These are phyloP conservation scores for Bathynomus jamesi DNA, from an alignment of 1,140 invertebrate genomes.

Conservation along the genomic window DNA sequence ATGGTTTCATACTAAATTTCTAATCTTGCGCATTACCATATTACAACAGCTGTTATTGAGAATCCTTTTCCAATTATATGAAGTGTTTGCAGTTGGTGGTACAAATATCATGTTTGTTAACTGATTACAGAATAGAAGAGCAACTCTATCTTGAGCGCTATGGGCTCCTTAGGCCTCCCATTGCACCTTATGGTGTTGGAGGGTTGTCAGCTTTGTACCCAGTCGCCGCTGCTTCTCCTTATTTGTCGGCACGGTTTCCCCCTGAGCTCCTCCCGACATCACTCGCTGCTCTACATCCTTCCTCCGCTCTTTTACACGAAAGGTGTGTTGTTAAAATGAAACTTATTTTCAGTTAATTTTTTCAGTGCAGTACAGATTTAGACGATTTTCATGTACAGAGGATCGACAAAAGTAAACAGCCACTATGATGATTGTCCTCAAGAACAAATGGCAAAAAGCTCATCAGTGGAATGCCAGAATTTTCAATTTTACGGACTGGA, in stretches of 20 bases:
- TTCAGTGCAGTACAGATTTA: background rate
- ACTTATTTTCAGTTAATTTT: background rate
- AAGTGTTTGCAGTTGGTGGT: too few relatives aligned
- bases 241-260: slow-evolving; percentile 29
- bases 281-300: slow-evolving; percentile 29
- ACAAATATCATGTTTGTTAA: too few relatives aligned
- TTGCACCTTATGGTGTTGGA: slow-evolving; percentile 41
- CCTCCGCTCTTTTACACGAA: slow-evolving; percentile 30
- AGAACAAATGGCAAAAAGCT: too few relatives aligned
- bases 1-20: too few relatives aligned
- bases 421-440: too few relatives aligned
- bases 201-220: slow-evolving; percentile 25
- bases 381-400: too few relatives aligned
- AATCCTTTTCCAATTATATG: too few relatives aligned
- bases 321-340: slow-evolving; percentile 11
- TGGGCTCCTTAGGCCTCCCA: slow-evolving; percentile 56
- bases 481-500: too few relatives aligned
- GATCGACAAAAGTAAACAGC: too few relatives aligned
- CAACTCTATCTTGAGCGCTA: slow-evolving; percentile 67
- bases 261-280: slow-evolving; percentile 30
- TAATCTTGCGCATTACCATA: too few relatives aligned
- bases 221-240: slow-evolving; percentile 19
- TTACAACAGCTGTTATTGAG: too few relatives aligned
- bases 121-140: slow-evolving; percentile 63
- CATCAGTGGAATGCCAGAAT: background rate